phyloP scores from a whole-genome alignment of 2,888 invertebrate species.

The Amblyjoppa proteus region DNA sequence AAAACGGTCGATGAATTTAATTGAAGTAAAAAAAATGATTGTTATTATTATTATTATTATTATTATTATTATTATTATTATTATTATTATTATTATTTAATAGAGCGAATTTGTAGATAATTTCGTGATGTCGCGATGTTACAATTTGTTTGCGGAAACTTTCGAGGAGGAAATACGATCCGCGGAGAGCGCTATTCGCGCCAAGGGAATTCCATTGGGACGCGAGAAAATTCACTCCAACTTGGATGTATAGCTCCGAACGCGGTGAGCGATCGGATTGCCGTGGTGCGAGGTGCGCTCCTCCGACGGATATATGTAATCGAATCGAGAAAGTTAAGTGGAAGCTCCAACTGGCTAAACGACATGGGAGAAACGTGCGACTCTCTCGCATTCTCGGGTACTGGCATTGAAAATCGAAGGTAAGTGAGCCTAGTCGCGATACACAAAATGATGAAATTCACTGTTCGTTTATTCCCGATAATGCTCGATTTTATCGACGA shows the following conservation, averaged over 20 bases:
- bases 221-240: constrained; percentile 6
- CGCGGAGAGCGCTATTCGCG: constrained; percentile 1
- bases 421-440: background rate
- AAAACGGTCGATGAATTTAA: too few relatives aligned
- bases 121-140: background rate
- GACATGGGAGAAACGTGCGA: background rate
- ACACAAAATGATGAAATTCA: background rate
- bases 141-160: background rate
- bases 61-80: too few relatives aligned
- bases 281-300: background rate
- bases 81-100: too few relatives aligned
- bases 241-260: background rate
- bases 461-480: background rate
- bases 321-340: constrained; percentile 17
- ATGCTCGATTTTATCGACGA: background rate
- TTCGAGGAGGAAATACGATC: constrained; percentile 29
- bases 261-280: background rate
- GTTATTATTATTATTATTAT: too few relatives aligned
- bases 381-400: background rate
- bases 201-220: constrained; percentile 28
- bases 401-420: background rate
- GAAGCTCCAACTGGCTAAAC: background rate
- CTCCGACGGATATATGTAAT: constrained; percentile 9
- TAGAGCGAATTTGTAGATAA: too few relatives aligned
- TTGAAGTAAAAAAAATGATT: too few relatives aligned